Percentiles rank a stretch among this genome's conserved stretches.
Evolutionary conservation across 2,888 invertebrate species (phyloP).

Genomic region (Willowsia nigromaculata): DNA sequence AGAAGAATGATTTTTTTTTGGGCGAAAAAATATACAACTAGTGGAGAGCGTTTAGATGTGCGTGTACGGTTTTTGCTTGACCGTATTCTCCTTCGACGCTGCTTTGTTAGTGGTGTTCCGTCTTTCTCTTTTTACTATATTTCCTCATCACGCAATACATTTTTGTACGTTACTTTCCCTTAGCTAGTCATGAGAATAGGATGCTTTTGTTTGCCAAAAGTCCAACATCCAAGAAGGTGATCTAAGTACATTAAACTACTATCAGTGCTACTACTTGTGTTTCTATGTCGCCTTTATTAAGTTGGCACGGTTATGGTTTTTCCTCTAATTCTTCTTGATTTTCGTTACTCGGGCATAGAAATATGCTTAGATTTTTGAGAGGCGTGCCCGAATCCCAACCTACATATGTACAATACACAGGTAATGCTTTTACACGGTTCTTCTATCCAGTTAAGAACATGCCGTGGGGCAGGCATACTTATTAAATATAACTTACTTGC

Average conservation of each 20-base stretch:
- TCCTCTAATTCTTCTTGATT: neutral
- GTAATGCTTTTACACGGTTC: too few species aligned
- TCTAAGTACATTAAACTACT: neutral
- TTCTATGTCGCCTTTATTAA: neutral
- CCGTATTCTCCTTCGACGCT: conserved; percentile 37
- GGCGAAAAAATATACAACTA: neutral
- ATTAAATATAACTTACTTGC: conserved; percentile 28
- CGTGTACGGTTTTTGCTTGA: conserved; percentile 48
- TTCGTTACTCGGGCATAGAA: conserved; percentile 26
- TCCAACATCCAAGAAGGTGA: neutral
- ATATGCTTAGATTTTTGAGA: conserved; percentile 46
- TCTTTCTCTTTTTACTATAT: conserved; percentile 30
- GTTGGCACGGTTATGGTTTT: conserved; percentile 30
- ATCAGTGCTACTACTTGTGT: neutral
- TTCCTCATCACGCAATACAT: conserved; percentile 62
- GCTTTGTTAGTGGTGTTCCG: neutral
- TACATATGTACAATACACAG: neutral
- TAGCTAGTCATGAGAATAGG: neutral
- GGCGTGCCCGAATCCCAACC: conserved; percentile 37
- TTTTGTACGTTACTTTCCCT: neutral
- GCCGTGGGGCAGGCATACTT: neutral
- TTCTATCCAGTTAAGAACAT: neutral
- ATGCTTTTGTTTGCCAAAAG: neutral
- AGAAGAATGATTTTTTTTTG: neutral
- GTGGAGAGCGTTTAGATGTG: conserved; percentile 26